Evolutionary conservation across 1,140 invertebrate species (phyloP).

Genomic region (Agrilus planipennis): DNA sequence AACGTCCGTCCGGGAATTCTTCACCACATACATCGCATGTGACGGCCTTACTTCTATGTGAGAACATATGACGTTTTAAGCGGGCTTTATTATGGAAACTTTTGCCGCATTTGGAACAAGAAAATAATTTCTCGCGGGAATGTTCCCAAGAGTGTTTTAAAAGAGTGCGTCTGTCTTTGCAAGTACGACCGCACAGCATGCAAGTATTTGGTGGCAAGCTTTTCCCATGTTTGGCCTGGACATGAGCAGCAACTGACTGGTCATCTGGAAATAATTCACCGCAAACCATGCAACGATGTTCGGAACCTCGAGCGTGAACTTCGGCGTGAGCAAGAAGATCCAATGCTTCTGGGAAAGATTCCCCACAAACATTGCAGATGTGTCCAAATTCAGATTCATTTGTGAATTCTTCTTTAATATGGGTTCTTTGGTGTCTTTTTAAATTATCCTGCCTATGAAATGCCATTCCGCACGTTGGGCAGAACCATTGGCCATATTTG

Average conservation of each 20-base stretch:
- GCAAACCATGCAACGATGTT: slow-evolving; percentile 50
- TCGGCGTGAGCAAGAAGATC: slow-evolving; percentile 65
- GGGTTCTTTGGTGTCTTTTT: slow-evolving; percentile 50
- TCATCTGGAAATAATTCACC: slow-evolving; percentile 48
- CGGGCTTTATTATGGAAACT: slow-evolving; percentile 57
- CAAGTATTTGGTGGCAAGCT: slow-evolving; percentile 47
- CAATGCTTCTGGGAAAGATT: slow-evolving; percentile 58
- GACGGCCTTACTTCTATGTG: slow-evolving; percentile 56
- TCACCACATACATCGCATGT: slow-evolving; percentile 58
- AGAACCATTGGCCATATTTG: slow-evolving; percentile 60
- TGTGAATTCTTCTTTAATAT: slow-evolving; percentile 30
- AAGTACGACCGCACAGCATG: slow-evolving; percentile 46
- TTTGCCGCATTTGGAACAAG: slow-evolving; percentile 51
- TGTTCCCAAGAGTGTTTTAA: slow-evolving; percentile 55
- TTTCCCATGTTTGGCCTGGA: slow-evolving; percentile 41
- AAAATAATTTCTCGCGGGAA: slow-evolving; percentile 44
- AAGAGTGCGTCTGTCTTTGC: slow-evolving; percentile 53
- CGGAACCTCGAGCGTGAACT: slow-evolving; percentile 48
- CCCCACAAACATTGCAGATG: slow-evolving; percentile 63
- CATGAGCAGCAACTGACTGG: slow-evolving; percentile 43
- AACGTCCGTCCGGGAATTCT: slow-evolving; percentile 55
- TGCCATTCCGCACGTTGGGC: slow-evolving; percentile 59
- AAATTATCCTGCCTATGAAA: slow-evolving; percentile 64
- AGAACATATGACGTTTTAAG: slow-evolving; percentile 50
- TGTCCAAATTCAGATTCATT: slow-evolving; percentile 36